phyloP scores from a whole-genome alignment of 2,113 vertebrate species.

The Aldabrachelys gigantea region DNA sequence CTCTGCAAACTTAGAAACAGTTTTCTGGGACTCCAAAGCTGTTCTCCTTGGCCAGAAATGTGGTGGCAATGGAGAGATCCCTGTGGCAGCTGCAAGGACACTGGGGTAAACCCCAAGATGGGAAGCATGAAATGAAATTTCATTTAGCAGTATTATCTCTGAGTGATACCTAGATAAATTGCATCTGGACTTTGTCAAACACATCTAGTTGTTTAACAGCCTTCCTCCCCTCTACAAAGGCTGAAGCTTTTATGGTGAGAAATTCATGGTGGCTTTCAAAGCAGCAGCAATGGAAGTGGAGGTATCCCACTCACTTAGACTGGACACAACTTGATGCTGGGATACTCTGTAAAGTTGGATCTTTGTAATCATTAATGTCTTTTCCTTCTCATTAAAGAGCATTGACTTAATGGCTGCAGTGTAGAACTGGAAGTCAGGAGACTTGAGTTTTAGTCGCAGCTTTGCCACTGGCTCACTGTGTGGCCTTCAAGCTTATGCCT shows the following conservation, averaged over 20 bases:
- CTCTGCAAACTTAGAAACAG: too few relatives aligned
- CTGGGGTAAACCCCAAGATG: neutral
- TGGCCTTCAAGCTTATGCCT: neutral
- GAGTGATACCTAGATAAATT: neutral
- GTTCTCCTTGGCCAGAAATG: neutral
- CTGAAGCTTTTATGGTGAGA: neutral
- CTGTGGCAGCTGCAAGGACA: rapidly evolving
- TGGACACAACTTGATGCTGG: neutral
- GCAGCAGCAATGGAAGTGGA: neutral
- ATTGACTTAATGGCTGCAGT: neutral
- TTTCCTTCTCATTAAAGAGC: neutral
- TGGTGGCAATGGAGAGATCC: neutral
- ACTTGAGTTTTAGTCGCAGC: neutral
- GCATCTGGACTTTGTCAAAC: neutral
- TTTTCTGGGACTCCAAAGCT: too few relatives aligned
- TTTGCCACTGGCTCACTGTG: neutral
- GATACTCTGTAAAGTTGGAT: neutral
- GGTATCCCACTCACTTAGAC: neutral
- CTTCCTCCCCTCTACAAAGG: neutral
- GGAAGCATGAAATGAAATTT: neutral
- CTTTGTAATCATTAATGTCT: neutral
- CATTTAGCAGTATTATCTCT: neutral
- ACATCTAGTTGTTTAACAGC: neutral
- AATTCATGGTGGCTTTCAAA: neutral
- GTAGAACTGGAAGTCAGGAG: neutral